Evolutionary conservation across 2,888 invertebrate species (phyloP).

Genomic region (Corbicula japonica): DNA sequence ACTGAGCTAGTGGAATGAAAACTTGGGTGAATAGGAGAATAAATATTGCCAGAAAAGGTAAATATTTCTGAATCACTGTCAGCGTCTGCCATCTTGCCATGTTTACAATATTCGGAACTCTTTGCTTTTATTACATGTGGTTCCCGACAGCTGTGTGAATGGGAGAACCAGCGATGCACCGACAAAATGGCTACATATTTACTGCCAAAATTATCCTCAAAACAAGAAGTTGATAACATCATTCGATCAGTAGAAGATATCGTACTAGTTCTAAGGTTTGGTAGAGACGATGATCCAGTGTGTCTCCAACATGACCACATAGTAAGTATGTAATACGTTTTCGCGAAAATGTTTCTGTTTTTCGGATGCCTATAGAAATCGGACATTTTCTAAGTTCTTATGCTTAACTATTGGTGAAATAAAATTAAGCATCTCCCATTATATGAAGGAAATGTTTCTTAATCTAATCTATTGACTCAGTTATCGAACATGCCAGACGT

Average conservation of each 20-base stretch:
- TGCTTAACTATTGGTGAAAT: no score
- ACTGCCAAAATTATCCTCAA: conserved; percentile 78
- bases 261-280: conserved; percentile 85
- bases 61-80: conserved; percentile 22
- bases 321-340: conserved; percentile 69
- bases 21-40: conserved; percentile 20
- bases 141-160: not conserved
- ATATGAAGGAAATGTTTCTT: no score
- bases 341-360: no score
- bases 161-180: not conserved
- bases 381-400: no score
- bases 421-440: no score
- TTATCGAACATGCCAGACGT: no score
- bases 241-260: conserved; percentile 83
- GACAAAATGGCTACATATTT: conserved; percentile 65
- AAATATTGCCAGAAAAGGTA: conserved; percentile 36
- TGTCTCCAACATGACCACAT: conserved; percentile 85
- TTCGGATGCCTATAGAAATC: no score
- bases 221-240: conserved; percentile 82
- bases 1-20: conserved; percentile 19
- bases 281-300: conserved; percentile 81
- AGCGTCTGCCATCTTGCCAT: conserved; percentile 69
- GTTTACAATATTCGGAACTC: conserved; percentile 63
- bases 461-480: no score
- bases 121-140: conserved; percentile 34